A percentile compares a stretch with the other conserved stretches of the same genome.
Conservation (phyloP, 2,888 invertebrate species). For the Ceratothoa steindachneri region DNA sequence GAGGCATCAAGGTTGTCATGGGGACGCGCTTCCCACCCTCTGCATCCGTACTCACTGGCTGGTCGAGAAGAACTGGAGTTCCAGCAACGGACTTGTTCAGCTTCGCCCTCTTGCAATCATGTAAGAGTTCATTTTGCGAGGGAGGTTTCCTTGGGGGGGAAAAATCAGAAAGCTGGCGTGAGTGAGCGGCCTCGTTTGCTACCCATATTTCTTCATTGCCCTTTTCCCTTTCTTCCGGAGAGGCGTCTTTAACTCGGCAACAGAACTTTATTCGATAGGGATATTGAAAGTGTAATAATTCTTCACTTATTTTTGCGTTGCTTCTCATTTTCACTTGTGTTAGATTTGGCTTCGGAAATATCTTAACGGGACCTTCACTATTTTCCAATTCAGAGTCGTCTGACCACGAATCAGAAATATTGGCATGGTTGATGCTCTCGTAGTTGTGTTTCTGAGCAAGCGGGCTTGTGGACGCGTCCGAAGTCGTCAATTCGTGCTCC, state of each 20-base stretch:
- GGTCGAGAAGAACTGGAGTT: not conserved
- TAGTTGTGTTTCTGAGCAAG: not conserved
- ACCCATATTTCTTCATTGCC: constrained; percentile 44
- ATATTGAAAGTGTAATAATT: too few species aligned
- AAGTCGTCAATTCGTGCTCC: constrained; percentile 16
- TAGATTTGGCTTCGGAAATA: too few species aligned
- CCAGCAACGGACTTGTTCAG: not conserved
- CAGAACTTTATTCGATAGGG: too few species aligned
- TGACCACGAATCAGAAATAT: not conserved
- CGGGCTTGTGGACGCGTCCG: not conserved
- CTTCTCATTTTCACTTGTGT: too few species aligned
- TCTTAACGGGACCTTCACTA: not conserved
- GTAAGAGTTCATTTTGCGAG: too few species aligned
- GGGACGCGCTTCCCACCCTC: not conserved
- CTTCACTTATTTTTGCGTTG: too few species aligned
- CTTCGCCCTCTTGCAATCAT: not conserved
- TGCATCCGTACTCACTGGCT: not conserved
- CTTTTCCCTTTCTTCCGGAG: constrained; percentile 29
- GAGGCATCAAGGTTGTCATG: constrained; percentile 17
- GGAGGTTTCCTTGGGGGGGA: not conserved
- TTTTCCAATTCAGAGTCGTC: not conserved
- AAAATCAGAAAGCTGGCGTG: not conserved
- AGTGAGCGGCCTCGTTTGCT: constrained; percentile 31
- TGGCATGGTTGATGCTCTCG: not conserved
- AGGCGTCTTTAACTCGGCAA: too few species aligned